These are phyloP conservation scores for Sander lucioperca DNA, from an alignment of 2,113 vertebrate genomes.

Conservation along the genomic window DNA sequence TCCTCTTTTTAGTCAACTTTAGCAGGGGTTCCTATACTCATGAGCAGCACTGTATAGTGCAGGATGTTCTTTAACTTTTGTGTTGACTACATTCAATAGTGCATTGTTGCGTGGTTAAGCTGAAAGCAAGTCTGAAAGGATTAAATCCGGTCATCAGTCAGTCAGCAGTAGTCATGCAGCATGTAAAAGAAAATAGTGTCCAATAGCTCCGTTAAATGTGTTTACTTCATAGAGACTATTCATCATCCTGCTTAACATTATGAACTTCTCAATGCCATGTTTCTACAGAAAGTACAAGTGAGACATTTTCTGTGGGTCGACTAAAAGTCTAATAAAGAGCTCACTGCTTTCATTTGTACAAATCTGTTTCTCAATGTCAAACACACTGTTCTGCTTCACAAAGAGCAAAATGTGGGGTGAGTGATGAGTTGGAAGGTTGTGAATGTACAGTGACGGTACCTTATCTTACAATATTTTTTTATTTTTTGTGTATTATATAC, in stretches of 20 bases:
- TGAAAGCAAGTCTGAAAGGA: not conserved
- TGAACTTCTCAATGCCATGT: conserved; percentile 24
- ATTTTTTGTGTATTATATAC: too few relatives aligned
- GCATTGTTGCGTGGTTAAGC: not conserved
- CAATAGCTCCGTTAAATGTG: not conserved
- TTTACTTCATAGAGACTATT: not conserved
- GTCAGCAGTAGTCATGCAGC: not conserved
- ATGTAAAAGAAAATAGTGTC: conserved; percentile 1
- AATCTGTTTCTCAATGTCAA: conserved; percentile 33
- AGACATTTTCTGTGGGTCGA: conserved; percentile 11
- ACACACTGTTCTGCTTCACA: not conserved
- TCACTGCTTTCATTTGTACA: conserved; percentile 1
- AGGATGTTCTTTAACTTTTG: too few relatives aligned
- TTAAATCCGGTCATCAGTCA: not conserved
- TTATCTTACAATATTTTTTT: not conserved
- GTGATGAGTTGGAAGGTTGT: not conserved
- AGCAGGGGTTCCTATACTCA: too few relatives aligned
- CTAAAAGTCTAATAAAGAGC: not conserved
- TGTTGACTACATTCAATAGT: not conserved
- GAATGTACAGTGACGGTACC: not conserved
- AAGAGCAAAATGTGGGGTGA: not conserved
- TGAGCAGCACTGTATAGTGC: too few relatives aligned
- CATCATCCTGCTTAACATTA: not conserved
- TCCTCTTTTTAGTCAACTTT: too few relatives aligned
- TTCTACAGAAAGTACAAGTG: not conserved